Conservation (phyloP, 1,140 invertebrate species). For the Olivierus martensii region DNA sequence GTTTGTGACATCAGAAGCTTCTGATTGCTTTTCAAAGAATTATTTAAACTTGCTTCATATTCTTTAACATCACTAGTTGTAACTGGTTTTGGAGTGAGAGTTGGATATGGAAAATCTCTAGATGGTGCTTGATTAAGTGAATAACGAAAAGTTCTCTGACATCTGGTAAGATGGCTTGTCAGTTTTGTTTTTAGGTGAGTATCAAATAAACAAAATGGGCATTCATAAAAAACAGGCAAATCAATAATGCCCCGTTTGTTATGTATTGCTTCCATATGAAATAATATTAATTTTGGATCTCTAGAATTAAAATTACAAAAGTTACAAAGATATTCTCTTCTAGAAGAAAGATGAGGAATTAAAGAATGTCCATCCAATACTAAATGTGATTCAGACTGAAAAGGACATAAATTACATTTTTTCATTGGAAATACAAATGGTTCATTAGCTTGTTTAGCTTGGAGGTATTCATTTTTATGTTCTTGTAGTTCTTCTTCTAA, state of each 20-base stretch:
- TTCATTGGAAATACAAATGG: constrained; percentile 61
- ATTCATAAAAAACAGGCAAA: constrained; percentile 76
- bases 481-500: constrained; percentile 65
- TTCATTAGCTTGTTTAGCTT: constrained; percentile 43
- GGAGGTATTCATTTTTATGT: constrained; percentile 59
- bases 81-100: constrained; percentile 56
- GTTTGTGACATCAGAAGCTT: neutral
- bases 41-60: constrained; percentile 15
- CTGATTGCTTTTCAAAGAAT: neutral
- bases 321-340: constrained; percentile 50
- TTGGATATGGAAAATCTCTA: constrained; percentile 70
- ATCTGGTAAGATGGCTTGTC: constrained; percentile 71
- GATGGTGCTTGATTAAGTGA: constrained; percentile 63
- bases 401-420: constrained; percentile 81
- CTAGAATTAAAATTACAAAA: constrained; percentile 70
- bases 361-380: constrained; percentile 81
- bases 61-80: constrained; percentile 23
- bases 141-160: constrained; percentile 76
- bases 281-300: constrained; percentile 72
- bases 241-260: constrained; percentile 65
- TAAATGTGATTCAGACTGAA: constrained; percentile 76
- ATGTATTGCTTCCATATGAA: constrained; percentile 82
- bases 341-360: constrained; percentile 76
- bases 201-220: constrained; percentile 85
- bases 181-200: constrained; percentile 89